Evolutionary conservation across 1,140 invertebrate genomes (phyloP).

Genomic region (Ericerus pela): DNA sequence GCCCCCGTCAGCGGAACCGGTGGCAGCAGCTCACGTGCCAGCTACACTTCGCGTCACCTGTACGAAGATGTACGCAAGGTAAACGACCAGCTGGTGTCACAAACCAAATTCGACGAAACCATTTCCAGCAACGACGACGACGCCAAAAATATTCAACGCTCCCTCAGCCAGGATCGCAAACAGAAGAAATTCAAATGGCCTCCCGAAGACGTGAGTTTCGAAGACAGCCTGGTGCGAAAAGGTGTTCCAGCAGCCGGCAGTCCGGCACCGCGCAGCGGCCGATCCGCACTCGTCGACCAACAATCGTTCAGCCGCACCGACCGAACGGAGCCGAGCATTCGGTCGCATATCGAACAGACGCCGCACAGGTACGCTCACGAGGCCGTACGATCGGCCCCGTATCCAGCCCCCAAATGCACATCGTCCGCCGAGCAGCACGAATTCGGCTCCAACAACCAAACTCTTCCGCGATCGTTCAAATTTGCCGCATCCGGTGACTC

Average conservation of each 20-base stretch:
- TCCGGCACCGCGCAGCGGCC: constrained; percentile 39
- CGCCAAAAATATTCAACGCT: not conserved
- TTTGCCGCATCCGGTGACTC: constrained; percentile 30
- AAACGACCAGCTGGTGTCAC: not conserved
- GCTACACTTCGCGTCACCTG: constrained; percentile 22
- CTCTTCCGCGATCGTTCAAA: constrained; percentile 42
- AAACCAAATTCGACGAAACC: not conserved
- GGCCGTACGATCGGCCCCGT: constrained; percentile 36
- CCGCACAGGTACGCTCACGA: constrained; percentile 37
- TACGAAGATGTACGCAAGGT: too few relatives aligned
- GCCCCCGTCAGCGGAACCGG: constrained; percentile 32
- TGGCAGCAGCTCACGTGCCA: constrained; percentile 24
- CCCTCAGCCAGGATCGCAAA: not conserved
- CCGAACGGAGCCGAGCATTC: constrained; percentile 45
- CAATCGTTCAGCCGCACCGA: too few relatives aligned
- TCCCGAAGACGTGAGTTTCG: not conserved
- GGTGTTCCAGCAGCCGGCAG: constrained; percentile 25
- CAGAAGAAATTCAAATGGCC: constrained; percentile 8
- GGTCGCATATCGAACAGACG: constrained; percentile 39
- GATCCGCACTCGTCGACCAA: constrained; percentile 29
- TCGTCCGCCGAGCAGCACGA: constrained; percentile 8
- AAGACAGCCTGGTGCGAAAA: not conserved
- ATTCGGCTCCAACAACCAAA: constrained; percentile 24
- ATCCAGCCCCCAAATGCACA: constrained; percentile 21
- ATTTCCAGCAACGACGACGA: not conserved